Evolutionary conservation across 2,113 vertebrate genomes (phyloP).

Genomic region (Atlantisia rogersi): DNA sequence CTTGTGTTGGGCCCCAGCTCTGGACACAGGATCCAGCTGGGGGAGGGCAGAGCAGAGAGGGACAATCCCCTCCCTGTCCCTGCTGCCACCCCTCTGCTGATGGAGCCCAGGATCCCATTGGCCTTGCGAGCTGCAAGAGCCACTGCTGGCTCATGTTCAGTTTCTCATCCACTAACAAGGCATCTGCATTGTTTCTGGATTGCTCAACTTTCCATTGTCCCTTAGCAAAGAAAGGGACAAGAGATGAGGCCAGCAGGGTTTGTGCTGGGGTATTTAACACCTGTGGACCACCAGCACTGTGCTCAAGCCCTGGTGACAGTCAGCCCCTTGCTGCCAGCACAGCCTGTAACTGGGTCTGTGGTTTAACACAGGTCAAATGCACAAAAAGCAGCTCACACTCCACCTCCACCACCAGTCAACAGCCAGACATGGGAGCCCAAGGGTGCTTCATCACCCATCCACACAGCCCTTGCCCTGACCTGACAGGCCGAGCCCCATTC

Average conservation of each 20-base stretch:
- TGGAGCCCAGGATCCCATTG: too few species aligned
- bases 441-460: not conserved
- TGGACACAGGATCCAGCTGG: too few species aligned
- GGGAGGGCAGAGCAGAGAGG: too few species aligned
- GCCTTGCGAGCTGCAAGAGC: too few species aligned
- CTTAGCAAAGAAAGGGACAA: not conserved
- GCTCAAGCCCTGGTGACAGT: not conserved
- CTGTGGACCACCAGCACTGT: not conserved
- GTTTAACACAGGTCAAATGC: not conserved
- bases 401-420: not conserved
- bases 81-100: too few species aligned
- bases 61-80: too few species aligned
- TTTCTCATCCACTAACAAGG: too few species aligned
- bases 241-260: not conserved
- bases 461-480: constrained; percentile 60
- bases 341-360: not conserved
- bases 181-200: not conserved
- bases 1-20: too few species aligned
- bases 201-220: not conserved
- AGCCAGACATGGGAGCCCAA: not conserved
- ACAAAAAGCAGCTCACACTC: not conserved
- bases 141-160: too few species aligned
- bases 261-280: accelerated
- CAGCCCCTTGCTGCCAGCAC: not conserved
- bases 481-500: constrained; percentile 73